phyloP scores from a whole-genome alignment of 1,140 invertebrate species.

The Leguminivora glycinivorella region DNA sequence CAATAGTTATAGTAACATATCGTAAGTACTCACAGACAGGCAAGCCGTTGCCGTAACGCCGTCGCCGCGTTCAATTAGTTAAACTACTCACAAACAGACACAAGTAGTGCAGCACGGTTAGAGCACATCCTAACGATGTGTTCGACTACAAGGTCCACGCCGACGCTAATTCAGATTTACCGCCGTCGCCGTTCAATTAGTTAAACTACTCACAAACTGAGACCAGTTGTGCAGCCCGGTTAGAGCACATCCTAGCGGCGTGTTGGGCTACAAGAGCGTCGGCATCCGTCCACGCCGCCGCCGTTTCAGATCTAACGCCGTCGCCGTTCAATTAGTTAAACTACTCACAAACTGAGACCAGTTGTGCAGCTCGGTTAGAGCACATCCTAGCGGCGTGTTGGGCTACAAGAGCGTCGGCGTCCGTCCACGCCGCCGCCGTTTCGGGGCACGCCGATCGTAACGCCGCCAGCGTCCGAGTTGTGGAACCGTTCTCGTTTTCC shows the following conservation, averaged over 20 bases:
- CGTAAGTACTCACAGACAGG: too few relatives aligned
- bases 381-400: conserved; percentile 88
- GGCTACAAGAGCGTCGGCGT: conserved; percentile 85
- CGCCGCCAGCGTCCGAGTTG: conserved; percentile 40
- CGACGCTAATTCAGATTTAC: conserved; percentile 80
- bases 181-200: too few relatives aligned
- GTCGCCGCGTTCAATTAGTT: too few relatives aligned
- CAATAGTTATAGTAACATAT: too few relatives aligned
- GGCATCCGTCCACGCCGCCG: conserved; percentile 77
- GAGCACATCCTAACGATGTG: conserved; percentile 88
- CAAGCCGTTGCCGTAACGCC: too few relatives aligned
- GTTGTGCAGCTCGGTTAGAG: conserved; percentile 88
- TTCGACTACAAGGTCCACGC: conserved; percentile 81
- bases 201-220: too few relatives aligned
- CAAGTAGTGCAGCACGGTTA: conserved; percentile 87
- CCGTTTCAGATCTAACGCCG: conserved; percentile 78
- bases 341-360: conserved; percentile 86
- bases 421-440: conserved; percentile 54
- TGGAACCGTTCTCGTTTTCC: conserved; percentile 48
- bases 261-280: conserved; percentile 90
- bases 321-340: conserved; percentile 8
- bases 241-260: conserved; percentile 86
- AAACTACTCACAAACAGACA: conserved; percentile 88
- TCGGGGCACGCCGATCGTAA: conserved; percentile 76
- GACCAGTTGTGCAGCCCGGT: conserved; percentile 88